Evolutionary conservation across 2,888 invertebrate species (phyloP), one percentile per base, ranked within the genome.

Genomic region (Strigamia crassipes): DNA sequence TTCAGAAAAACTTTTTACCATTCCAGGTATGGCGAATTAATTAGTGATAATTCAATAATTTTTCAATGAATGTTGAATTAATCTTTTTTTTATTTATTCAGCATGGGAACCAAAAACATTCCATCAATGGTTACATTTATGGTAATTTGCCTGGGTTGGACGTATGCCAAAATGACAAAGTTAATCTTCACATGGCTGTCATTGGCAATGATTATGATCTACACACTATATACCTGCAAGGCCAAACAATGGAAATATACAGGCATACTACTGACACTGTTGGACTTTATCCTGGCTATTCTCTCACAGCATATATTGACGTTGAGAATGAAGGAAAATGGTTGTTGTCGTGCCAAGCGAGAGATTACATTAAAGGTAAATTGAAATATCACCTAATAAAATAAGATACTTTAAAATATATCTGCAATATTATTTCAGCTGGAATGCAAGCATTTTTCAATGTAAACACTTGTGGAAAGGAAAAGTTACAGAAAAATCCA

Each of bases 221-320:
- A 46, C 85, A 85, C 82, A 84, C 84, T 1, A 83, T 83, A 5
- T 83, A 84, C 38, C 82, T 84, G 21, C 84, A 84, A 23, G 84
- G 84, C 10, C 82, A 84, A 12, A 84, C 84, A 4, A 81, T 81
- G 78, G 77, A 34, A 27, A 8, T 78, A 21, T 81, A 77, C 27
- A 27, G 79, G 18, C 81, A 77, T 23, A 80, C 51, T 15, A 27
- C n/a, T 4, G 77, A 77, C 18, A 77, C 77, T 15, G 77, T 77
- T 27, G 77, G 77, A 31, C 23, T 77, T 77, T 77, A 77, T 27
- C 77, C 77, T n/a, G 77, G 77, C 1, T 77, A 9, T 10, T 77
- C 77, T 27, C 38, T 27, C 1, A 77, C 77, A 1, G 77, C 77
- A 18, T 23, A 3, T 9, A 34, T 77, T n/a, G 77, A 77, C 1